These are phyloP conservation scores for Aspidapion aeneum DNA, from an alignment of 2,888 invertebrate species.

Conservation along the genomic window DNA sequence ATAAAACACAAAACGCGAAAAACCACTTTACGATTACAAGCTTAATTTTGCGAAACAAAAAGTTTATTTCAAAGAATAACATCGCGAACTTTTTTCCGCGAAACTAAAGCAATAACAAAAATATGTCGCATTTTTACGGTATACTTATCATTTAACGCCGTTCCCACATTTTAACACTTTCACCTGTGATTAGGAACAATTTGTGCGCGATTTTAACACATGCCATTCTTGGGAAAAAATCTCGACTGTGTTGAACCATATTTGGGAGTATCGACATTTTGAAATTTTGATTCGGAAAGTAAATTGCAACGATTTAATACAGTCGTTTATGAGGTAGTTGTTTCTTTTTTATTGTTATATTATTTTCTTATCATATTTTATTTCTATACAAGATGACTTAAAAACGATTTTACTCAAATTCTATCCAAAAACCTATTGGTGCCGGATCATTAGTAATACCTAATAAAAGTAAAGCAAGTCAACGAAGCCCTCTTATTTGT, in stretches of 20 bases:
- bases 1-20: too few relatives aligned
- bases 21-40: too few relatives aligned
- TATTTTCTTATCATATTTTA: too few relatives aligned
- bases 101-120: neutral
- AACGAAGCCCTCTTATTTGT: too few relatives aligned
- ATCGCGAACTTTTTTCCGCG: neutral
- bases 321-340: too few relatives aligned
- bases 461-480: too few relatives aligned
- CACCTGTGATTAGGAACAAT: neutral
- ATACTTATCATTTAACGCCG: neutral
- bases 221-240: neutral
- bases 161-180: neutral
- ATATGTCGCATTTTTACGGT: neutral
- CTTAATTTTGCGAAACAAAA: neutral
- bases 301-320: too few relatives aligned
- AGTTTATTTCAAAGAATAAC: neutral
- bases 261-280: neutral
- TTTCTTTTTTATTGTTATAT: too few relatives aligned
- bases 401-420: too few relatives aligned
- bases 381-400: too few relatives aligned
- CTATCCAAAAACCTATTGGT: too few relatives aligned
- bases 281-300: neutral
- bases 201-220: neutral
- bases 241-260: neutral
- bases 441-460: too few relatives aligned